Percentiles rank a stretch among this genome's conserved stretches.
Conservation (phyloP, 2,888 invertebrate species). For the Pyralis farinalis region DNA sequence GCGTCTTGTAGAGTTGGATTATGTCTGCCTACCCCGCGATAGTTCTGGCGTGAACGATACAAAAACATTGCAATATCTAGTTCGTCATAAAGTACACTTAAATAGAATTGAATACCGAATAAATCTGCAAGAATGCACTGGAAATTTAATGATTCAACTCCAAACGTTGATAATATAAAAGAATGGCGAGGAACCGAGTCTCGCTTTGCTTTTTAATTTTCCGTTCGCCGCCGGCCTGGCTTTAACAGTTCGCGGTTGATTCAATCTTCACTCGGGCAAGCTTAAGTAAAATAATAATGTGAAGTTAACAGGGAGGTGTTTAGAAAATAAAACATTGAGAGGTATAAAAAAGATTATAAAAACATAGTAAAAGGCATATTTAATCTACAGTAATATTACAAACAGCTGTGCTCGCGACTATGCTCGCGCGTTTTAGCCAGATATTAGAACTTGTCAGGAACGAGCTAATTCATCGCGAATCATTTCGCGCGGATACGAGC, state of each 20-base stretch:
- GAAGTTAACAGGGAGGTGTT: conserved; percentile 3
- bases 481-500: too few species aligned
- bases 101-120: conserved; percentile 55
- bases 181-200: conserved; percentile 61
- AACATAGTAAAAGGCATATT: too few species aligned
- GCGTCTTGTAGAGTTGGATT: too few species aligned
- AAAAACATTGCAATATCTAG: too few species aligned
- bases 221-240: conserved; percentile 58
- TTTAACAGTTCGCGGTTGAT: conserved; percentile 53
- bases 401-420: too few species aligned
- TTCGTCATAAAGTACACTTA: too few species aligned
- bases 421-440: too few species aligned
- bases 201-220: conserved; percentile 76
- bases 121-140: conserved; percentile 51
- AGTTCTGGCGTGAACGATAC: too few species aligned
- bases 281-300: conserved; percentile 4
- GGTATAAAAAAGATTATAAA: neutral
- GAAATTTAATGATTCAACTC: conserved; percentile 68
- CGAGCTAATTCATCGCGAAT: too few species aligned
- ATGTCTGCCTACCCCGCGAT: too few species aligned
- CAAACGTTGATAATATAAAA: conserved; percentile 66
- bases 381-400: too few species aligned
- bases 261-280: conserved; percentile 31
- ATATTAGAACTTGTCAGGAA: too few species aligned
- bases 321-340: neutral